A percentile compares a stretch with the other conserved stretches of the same genome.
Conservation (phyloP, 2,113 vertebrate species). For the Lonchura striata region DNA sequence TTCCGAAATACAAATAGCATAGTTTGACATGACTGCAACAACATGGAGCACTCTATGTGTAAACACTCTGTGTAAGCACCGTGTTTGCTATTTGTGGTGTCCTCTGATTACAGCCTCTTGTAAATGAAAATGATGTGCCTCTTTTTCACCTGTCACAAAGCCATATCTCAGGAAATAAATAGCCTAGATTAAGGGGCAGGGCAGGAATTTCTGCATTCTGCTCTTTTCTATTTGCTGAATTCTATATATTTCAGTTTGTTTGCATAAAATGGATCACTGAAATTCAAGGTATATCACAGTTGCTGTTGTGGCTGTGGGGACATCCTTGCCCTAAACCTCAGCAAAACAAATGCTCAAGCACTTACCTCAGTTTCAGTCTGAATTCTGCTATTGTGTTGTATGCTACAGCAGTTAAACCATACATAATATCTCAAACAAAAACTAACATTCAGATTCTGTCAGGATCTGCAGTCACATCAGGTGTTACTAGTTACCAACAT, state of each 20-base stretch:
- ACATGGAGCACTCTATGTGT: not conserved
- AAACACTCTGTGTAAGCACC: not conserved
- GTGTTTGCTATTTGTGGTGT: not conserved
- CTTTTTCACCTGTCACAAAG: not conserved
- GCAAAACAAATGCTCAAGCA: not conserved
- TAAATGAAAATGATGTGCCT: not conserved
- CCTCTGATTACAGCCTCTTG: not conserved
- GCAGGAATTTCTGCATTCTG: not conserved
- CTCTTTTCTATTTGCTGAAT: not conserved
- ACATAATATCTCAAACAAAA: not conserved
- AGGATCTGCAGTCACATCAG: not conserved
- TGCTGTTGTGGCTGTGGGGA: not conserved
- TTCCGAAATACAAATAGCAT: not conserved
- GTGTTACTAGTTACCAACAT: not conserved
- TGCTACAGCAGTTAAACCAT: not conserved
- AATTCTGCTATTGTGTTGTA: not conserved
- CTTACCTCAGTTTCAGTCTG: not conserved
- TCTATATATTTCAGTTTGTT: not conserved
- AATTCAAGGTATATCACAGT: not conserved
- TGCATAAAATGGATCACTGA: not conserved
- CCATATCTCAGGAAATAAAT: not conserved
- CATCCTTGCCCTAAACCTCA: not conserved
- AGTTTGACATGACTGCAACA: not conserved
- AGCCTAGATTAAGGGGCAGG: not conserved
- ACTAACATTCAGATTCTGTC: not conserved